Evolutionary conservation across 2,113 vertebrate species (phyloP).

Genomic region (Caranx melampygus): DNA sequence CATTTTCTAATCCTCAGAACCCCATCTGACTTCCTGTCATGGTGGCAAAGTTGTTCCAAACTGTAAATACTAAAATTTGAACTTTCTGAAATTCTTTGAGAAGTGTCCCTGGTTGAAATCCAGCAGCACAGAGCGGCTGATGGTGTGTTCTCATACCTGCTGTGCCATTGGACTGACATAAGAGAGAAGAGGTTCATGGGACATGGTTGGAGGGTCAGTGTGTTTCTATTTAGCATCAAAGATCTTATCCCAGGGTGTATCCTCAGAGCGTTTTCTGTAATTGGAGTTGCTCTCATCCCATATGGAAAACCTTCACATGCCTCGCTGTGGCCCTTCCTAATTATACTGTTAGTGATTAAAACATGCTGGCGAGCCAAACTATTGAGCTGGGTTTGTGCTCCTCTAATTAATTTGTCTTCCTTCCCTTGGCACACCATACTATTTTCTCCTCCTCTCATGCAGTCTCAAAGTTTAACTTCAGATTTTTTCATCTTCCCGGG

Average conservation of each 20-base stretch:
- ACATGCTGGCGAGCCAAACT: slow-evolving; percentile 52
- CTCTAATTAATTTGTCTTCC: slow-evolving; percentile 64
- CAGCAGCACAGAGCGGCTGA: neutral
- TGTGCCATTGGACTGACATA: neutral
- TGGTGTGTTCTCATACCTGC: neutral
- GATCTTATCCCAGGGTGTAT: slow-evolving; percentile 20
- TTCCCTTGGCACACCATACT: slow-evolving; percentile 40
- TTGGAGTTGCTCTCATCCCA: slow-evolving; percentile 32
- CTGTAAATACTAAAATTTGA: no score
- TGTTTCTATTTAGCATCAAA: neutral
- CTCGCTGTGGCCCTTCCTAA: slow-evolving; percentile 43
- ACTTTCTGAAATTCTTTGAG: neutral
- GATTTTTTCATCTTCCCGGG: slow-evolving; percentile 15
- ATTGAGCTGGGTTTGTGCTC: slow-evolving; percentile 47
- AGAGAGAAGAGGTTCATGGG: neutral
- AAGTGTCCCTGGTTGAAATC: neutral
- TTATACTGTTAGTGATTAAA: slow-evolving; percentile 60
- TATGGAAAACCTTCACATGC: slow-evolving; percentile 33
- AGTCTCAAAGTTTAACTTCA: slow-evolving; percentile 30
- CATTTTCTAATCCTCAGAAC: no score
- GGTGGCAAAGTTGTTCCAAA: no score
- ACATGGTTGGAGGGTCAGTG: neutral
- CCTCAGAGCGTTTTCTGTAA: slow-evolving; percentile 27
- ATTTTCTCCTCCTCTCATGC: slow-evolving; percentile 26
- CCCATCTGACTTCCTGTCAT: no score